These are phyloP conservation scores for Zaprionus gabonicus DNA, from an alignment of 1,140 invertebrate species.

Conservation along the genomic window DNA sequence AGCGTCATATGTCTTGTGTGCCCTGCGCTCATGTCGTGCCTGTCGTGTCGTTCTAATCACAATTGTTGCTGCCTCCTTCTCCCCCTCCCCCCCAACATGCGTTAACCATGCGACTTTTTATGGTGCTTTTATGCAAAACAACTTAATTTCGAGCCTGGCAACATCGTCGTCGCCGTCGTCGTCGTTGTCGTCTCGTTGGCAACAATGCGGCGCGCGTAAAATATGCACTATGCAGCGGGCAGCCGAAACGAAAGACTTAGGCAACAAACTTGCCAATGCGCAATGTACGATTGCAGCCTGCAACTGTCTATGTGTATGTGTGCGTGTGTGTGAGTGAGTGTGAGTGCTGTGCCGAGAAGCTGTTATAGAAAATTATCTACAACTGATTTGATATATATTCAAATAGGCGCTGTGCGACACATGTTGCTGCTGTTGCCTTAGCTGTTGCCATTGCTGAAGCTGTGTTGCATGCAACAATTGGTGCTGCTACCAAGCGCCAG, in stretches of 20 bases:
- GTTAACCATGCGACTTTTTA: conserved; percentile 70
- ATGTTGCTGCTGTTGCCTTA: conserved; percentile 61
- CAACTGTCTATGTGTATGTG: conserved; percentile 24
- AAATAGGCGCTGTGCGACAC: conserved; percentile 80
- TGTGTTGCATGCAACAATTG: conserved; percentile 77
- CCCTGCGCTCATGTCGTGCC: conserved; percentile 71
- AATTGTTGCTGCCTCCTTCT: conserved; percentile 57
- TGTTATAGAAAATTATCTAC: conserved; percentile 82
- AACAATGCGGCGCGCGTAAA: conserved; percentile 73
- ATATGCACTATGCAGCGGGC: conserved; percentile 65
- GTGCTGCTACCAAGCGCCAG: conserved; percentile 43
- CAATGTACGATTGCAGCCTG: conserved; percentile 14
- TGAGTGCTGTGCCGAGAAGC: conserved; percentile 38
- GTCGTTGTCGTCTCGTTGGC: conserved; percentile 21
- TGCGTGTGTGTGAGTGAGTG: conserved; percentile 29
- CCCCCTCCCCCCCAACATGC: conserved; percentile 7
- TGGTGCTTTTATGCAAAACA: conserved; percentile 83
- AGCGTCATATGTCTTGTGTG: conserved; percentile 70
- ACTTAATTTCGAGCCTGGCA: conserved; percentile 71
- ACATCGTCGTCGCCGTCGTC: conserved; percentile 20
- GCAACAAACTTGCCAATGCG: conserved; percentile 73
- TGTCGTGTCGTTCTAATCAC: conserved; percentile 83
- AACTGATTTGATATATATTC: conserved; percentile 83
- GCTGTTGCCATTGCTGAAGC: conserved; percentile 32
- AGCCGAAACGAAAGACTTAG: conserved; percentile 75